phyloP scores from a whole-genome alignment of 23 tunicate genomes.

The Botrylloides violaceus region DNA sequence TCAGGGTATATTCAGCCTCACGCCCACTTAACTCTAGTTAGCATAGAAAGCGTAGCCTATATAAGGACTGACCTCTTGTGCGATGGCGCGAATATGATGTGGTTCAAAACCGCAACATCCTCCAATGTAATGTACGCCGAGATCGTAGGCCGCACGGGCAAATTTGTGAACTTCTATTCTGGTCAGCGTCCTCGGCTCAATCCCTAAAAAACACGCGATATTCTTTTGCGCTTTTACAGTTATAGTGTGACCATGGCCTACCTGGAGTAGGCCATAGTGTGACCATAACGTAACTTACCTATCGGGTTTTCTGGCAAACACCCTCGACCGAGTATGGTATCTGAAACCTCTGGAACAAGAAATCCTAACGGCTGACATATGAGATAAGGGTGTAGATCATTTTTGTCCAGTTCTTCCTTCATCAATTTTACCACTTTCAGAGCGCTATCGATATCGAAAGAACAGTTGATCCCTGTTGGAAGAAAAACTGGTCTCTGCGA shows the following conservation, averaged over 20 bases:
- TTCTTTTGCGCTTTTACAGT: not conserved
- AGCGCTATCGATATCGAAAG: not conserved
- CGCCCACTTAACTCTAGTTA: not conserved
- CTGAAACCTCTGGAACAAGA: not conserved
- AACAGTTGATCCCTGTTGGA: not conserved
- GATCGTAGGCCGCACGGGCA: not conserved
- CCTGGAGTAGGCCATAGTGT: not conserved
- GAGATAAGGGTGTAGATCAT: slow-evolving; percentile 12
- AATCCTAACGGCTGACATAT: slow-evolving; percentile 7
- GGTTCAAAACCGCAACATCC: slow-evolving; percentile 19
- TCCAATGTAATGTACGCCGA: slow-evolving; percentile 9
- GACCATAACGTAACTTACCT: not conserved
- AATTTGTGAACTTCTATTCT: slow-evolving; percentile 16
- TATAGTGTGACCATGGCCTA: not conserved
- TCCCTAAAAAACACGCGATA: not conserved
- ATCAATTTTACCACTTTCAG: not conserved
- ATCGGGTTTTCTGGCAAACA: not conserved
- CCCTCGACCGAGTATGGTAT: not conserved
- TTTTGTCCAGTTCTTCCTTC: slow-evolving; percentile 10
- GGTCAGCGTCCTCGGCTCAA: slow-evolving; percentile 10
- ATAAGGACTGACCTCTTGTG: slow-evolving; percentile 2
- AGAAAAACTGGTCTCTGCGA: too few relatives aligned
- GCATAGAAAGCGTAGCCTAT: not conserved
- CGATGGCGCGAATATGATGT: slow-evolving; percentile 8
- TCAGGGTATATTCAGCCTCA: too few relatives aligned